phyloP scores from a whole-genome alignment of 2,888 invertebrate genomes.

The Synergus itoensis region DNA sequence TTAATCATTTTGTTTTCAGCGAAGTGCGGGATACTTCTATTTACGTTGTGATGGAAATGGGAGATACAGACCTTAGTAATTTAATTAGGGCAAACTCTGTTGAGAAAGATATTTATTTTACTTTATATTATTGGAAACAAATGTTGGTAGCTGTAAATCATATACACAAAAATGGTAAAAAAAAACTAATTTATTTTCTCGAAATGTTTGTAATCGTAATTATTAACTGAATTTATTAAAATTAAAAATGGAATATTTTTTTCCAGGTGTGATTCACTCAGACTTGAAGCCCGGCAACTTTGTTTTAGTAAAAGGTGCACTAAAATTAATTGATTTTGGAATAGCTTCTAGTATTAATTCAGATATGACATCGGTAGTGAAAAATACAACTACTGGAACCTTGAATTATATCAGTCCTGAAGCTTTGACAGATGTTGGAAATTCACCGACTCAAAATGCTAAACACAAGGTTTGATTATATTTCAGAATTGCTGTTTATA shows the following conservation, averaged over 20 bases:
- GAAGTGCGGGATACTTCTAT: conserved; percentile 82
- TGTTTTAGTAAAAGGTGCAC: conserved; percentile 88
- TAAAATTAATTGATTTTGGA: conserved; percentile 98
- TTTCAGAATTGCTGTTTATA: neutral
- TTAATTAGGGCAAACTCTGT: conserved; percentile 82
- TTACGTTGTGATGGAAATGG: conserved; percentile 94
- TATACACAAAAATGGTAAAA: conserved; percentile 91
- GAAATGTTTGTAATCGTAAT: conserved; percentile 35
- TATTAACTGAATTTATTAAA: conserved; percentile 57
- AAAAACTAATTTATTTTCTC: conserved; percentile 19
- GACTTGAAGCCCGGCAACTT: conserved; percentile 99
- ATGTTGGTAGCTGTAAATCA: conserved; percentile 95
- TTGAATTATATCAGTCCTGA: conserved; percentile 98
- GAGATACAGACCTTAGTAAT: conserved; percentile 92
- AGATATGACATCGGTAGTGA: conserved; percentile 94
- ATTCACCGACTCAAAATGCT: conserved; percentile 73
- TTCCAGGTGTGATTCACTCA: conserved; percentile 94
- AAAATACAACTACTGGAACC: conserved; percentile 91
- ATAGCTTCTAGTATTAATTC: conserved; percentile 93
- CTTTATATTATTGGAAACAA: conserved; percentile 94
- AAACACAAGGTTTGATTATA: conserved; percentile 65
- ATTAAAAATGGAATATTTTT: conserved; percentile 45
- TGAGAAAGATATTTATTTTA: conserved; percentile 84
- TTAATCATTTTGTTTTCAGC: conserved; percentile 79
- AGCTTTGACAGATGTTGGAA: conserved; percentile 84